Base-by-base conservation (phyloP, 2,797 vertebrate species). In the Lepus oiostolus region DNA sequence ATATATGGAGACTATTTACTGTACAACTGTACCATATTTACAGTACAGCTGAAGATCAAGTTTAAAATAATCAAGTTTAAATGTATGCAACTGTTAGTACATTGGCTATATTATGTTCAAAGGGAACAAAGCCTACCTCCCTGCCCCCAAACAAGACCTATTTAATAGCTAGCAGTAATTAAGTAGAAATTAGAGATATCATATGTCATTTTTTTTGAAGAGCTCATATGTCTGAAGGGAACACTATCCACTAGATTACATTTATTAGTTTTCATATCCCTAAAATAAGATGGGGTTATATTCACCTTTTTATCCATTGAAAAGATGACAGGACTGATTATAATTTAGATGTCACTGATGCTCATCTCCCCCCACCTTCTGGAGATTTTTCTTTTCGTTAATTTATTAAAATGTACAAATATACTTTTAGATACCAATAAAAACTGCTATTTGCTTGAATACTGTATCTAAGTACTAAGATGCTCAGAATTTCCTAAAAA, bases 1-100 rank as follows among this genome's bases (percentile, higher is more conserved):
- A 96, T 92, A 99, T 99, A 99, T 98, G 98, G 98, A 99, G 98
- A 99, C 98, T 99, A 42, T 42, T 98, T 99, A 99, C 98, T 99
- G 98, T 98, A 99, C 98, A 99, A 99, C 98, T 95, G 99, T 99
- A 99, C 99, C 98, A 98, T 99, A 99, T 99, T 99, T 99, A 99
- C 99, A 99, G 99, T 99, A 99, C 99, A 99, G 99, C 99, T 98
- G 98, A 99, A 99, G 98, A 99, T 98, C 98, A 98, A 99, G 99
- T 99, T 99, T 99, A 98, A 99, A 99, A 98, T 97, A 98, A 98
- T 98, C 98, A 98, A 99, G 98, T 98, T 98, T 98, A 98, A 99
- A 99, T 99, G 99, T 99, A 99, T 98, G 98, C 99, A 98, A 99
- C 99, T 95, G 97, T 98, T 95, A 96, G 96, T 88, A 99, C 99